A percentile compares a stretch with the other conserved stretches of the same genome.
Evolutionary conservation across 2,888 invertebrate species (phyloP).

Genomic region (Deilephila porcellus): DNA sequence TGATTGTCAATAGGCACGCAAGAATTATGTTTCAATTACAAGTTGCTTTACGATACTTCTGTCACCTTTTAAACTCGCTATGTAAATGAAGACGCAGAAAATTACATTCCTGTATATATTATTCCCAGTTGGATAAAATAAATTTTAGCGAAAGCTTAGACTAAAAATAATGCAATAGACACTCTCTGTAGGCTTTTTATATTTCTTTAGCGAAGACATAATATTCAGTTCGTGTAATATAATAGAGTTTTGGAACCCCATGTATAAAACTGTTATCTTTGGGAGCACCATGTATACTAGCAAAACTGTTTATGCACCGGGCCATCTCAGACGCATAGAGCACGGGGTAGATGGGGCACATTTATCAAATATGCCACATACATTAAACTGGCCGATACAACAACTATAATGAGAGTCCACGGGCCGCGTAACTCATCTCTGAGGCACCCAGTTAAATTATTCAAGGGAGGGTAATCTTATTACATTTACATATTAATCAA

Average conservation of each 20-base stretch:
- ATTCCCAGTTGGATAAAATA: neutral
- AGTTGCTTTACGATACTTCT: neutral
- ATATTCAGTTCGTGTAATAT: too few relatives aligned
- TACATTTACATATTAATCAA: constrained; percentile 99
- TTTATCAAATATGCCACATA: constrained; percentile 69
- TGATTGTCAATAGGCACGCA: constrained; percentile 20
- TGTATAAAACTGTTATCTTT: too few relatives aligned
- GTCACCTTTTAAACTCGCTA: constrained; percentile 19
- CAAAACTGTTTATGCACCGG: neutral
- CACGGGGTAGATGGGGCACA: constrained; percentile 43
- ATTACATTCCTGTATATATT: neutral
- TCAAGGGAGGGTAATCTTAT: constrained; percentile 98
- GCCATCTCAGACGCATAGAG: neutral
- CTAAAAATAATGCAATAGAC: too few relatives aligned
- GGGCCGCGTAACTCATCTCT: constrained; percentile 81
- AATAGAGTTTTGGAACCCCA: too few relatives aligned
- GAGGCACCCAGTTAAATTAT: constrained; percentile 86
- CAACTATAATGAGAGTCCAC: constrained; percentile 75
- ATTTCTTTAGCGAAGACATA: too few relatives aligned
- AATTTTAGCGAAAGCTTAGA: too few relatives aligned
- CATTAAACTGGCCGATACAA: constrained; percentile 69
- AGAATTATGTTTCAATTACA: constrained; percentile 34
- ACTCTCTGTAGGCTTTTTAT: too few relatives aligned
- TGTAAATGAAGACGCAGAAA: constrained; percentile 9
- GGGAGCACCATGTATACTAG: neutral